Percentiles rank a stretch among this genome's conserved stretches.
These are phyloP conservation scores for Orbicella faveolata DNA, from an alignment of 64 coral and sea anemone genomes.

Conservation along the genomic window DNA sequence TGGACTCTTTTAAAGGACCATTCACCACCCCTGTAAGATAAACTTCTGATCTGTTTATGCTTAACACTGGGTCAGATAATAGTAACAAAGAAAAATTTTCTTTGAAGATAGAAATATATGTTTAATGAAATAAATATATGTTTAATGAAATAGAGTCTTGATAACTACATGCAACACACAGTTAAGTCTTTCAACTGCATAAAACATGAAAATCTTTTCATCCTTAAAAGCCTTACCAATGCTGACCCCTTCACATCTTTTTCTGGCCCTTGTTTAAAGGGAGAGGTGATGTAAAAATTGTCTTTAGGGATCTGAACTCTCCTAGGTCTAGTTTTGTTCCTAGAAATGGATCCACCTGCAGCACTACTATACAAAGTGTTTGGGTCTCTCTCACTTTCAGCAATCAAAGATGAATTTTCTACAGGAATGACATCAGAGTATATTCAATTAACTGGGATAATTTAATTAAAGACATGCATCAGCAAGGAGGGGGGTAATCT, in stretches of 20 bases:
- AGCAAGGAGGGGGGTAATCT: background rate
- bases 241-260: constrained; percentile 40
- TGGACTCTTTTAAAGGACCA: too few species aligned
- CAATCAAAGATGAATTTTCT: constrained; percentile 41
- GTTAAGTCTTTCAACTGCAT: background rate
- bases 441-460: background rate
- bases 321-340: background rate
- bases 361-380: background rate
- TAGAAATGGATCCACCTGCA: background rate
- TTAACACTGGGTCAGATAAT: too few species aligned
- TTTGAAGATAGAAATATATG: too few species aligned
- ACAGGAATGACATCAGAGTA: background rate
- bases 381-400: constrained; percentile 33
- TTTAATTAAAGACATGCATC: background rate
- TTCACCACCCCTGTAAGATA: too few species aligned
- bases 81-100: too few species aligned
- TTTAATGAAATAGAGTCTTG: too few species aligned
- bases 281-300: constrained; percentile 72
- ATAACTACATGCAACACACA: too few species aligned
- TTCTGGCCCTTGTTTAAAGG: constrained; percentile 83
- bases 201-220: background rate
- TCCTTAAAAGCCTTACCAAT: constrained; percentile 39
- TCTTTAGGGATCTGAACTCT: constrained; percentile 48
- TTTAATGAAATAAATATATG: too few species aligned
- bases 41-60: too few species aligned